Base-by-base conservation (phyloP, 2,113 vertebrate genomes). In the Elanoides forficatus region DNA sequence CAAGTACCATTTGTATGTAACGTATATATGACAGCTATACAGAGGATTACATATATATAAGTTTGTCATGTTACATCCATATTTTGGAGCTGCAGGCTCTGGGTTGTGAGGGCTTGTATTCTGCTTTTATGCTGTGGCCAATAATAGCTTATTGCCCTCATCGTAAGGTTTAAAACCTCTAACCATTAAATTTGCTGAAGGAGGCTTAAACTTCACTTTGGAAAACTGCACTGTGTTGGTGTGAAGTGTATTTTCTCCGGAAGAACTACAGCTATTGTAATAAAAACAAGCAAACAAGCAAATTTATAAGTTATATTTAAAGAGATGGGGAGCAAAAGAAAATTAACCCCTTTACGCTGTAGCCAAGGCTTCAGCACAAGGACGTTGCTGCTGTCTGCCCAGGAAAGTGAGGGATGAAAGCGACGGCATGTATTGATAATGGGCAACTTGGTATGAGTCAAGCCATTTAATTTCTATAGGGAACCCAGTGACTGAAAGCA, bases 221-320 rank as follows among this genome's bases (percentile, higher is more conserved):
- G 84, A 59, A 88, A 91, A 55, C 70, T 40, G 66, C 45, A 25
- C 53, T 6, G 38, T 21, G 14, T 62, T 53, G 76, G 67, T 60
- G 53, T 22, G 11, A 95, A 78, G 68, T 68, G 48, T 58, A 25
- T 95, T 89, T 95, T 62, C 78, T 94, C 50, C 56, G 27, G 62
- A 50, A 87, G 29, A 95, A 42, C 70, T 50, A 15, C 48, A 73
- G 88, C 26, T 56, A 79, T 40, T 32, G 86, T 42, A 68, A 82
- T 87, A 91, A 97, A 90, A 93, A 30, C 81, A 94, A 91, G 78
- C 59, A 93, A 95, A 90, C 66, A 72, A 85, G 75, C 84, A 72
- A 34, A 8, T 95, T 91, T 95, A 95, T 72, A 92, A 56, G 58
- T 79, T 76, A 65, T 53, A 45, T 73, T 82, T 82, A 48, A 85